phyloP scores from a whole-genome alignment of 2,888 invertebrate genomes.

The Hoplodrina blanda region DNA sequence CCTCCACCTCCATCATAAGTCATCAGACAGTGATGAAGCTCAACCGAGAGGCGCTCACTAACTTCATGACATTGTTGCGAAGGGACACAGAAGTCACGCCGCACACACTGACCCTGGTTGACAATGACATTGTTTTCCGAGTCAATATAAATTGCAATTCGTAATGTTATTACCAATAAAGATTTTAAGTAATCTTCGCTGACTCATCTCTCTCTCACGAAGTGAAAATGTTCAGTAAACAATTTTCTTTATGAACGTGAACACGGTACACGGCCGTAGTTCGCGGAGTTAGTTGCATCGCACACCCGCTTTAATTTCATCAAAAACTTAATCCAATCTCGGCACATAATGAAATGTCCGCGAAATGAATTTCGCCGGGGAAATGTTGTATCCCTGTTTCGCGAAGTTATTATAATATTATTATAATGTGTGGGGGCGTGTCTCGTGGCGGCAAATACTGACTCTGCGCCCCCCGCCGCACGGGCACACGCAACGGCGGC shows the following conservation, averaged over 20 bases:
- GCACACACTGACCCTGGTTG: not conserved
- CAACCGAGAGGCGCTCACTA: not conserved
- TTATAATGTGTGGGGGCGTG: slow-evolving; percentile 49
- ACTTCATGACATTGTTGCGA: not conserved
- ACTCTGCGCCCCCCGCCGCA: not conserved
- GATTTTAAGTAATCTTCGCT: not conserved
- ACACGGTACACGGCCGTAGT: slow-evolving; percentile 31
- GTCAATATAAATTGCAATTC: not conserved
- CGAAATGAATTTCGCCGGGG: slow-evolving; percentile 57
- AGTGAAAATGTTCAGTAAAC: slow-evolving; percentile 11
- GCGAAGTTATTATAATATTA: slow-evolving; percentile 63
- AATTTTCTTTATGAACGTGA: slow-evolving; percentile 26
- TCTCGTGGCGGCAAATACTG: not conserved
- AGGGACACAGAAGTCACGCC: not conserved
- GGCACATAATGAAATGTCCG: slow-evolving; percentile 64
- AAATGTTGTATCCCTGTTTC: slow-evolving; percentile 61
- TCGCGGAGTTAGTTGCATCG: slow-evolving; percentile 47
- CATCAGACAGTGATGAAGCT: not conserved
- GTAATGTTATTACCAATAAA: too few relatives aligned
- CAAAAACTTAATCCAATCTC: slow-evolving; percentile 66
- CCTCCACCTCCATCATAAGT: not conserved
- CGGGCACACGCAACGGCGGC: not conserved
- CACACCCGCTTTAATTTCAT: slow-evolving; percentile 61
- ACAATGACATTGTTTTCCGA: not conserved
- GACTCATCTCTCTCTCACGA: not conserved